Evolutionary conservation across 37 sponge, comb jelly and placozoan species (phyloP).

Genomic region (Mnemiopsis leidyi): DNA sequence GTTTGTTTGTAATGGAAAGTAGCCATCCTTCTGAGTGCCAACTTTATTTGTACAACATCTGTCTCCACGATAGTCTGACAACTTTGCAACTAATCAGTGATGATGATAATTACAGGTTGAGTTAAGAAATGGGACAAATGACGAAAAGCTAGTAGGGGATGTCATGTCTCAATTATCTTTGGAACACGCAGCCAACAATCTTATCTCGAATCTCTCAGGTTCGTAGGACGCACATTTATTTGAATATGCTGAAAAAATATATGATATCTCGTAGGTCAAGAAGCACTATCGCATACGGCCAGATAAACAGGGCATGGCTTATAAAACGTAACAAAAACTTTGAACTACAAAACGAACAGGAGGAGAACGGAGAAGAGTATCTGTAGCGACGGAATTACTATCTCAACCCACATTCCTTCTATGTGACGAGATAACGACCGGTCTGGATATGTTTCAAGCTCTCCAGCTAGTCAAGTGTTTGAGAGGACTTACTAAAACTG

Average conservation of each 20-base stretch:
- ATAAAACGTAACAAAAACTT: not conserved
- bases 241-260: too few relatives aligned
- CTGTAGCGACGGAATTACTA: slow-evolving; percentile 43
- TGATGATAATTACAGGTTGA: not conserved
- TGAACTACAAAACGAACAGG: too few relatives aligned
- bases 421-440: slow-evolving; percentile 56
- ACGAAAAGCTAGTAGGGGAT: not conserved
- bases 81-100: too few relatives aligned
- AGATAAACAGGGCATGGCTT: too few relatives aligned
- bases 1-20: too few relatives aligned
- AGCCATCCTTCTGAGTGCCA: too few relatives aligned
- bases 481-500: slow-evolving; percentile 24
- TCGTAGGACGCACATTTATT: too few relatives aligned
- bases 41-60: too few relatives aligned
- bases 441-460: slow-evolving; percentile 59
- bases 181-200: not conserved
- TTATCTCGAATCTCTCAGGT: slow-evolving; percentile 19
- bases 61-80: too few relatives aligned
- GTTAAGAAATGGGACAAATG: not conserved
- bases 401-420: slow-evolving; percentile 58
- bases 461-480: slow-evolving; percentile 30
- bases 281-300: too few relatives aligned
- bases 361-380: slow-evolving; percentile 11
- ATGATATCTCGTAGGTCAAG: too few relatives aligned
- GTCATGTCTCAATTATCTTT: not conserved